Conservation (phyloP, 2,888 invertebrate genomes). For the Pseudococcus jackbeardsleyi region DNA sequence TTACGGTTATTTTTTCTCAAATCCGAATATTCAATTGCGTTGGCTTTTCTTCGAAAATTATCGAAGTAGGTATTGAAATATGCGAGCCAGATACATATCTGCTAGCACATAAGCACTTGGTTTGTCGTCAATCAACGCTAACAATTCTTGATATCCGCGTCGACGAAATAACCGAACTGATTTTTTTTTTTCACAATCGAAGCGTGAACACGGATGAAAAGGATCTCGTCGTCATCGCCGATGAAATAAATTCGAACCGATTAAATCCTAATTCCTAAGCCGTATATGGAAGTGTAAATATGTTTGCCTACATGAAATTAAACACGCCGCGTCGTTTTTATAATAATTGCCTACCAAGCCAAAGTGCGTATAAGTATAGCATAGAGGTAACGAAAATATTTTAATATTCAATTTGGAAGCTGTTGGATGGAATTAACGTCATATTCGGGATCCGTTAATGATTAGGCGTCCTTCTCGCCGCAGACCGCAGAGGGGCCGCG, state of each 20-base stretch:
- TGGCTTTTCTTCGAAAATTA: too few species aligned
- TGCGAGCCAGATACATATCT: too few species aligned
- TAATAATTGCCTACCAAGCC: conserved; percentile 1
- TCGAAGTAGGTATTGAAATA: too few species aligned
- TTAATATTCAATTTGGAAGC: conserved; percentile 62
- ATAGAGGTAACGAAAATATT: conserved; percentile 6
- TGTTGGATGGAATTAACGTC: conserved; percentile 60
- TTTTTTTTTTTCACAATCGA: neutral
- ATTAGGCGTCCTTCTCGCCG: neutral
- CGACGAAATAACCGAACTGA: neutral
- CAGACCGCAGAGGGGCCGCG: neutral
- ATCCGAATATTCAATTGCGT: neutral
- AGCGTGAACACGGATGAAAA: neutral
- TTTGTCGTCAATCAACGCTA: too few species aligned
- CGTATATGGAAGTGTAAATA: conserved; percentile 28
- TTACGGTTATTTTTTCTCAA: neutral
- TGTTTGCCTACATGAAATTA: conserved; percentile 16
- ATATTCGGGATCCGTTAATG: conserved; percentile 51
- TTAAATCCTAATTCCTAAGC: neutral
- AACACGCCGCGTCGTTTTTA: neutral
- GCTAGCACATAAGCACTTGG: too few species aligned
- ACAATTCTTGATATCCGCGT: too few species aligned
- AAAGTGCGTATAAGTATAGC: neutral
- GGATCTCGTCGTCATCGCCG: neutral
- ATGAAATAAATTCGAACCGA: conserved; percentile 17